Evolutionary conservation across 2,888 invertebrate genomes (phyloP).

Genomic region (Choreutis nemorana): DNA sequence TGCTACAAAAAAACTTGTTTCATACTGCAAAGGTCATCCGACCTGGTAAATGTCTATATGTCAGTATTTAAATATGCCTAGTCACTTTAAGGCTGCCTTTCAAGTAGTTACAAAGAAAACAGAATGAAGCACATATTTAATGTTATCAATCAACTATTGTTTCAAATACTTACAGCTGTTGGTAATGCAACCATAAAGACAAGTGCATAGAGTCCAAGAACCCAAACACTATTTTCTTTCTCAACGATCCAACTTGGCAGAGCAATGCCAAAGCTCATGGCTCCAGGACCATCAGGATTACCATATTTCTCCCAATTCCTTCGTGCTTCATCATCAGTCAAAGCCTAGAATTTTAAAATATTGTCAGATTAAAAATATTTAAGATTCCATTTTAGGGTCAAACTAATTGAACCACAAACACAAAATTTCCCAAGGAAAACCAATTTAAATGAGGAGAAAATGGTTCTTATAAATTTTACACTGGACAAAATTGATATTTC

Average conservation of each 20-base stretch:
- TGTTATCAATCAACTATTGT: not conserved
- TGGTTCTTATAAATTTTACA: constrained; percentile 2
- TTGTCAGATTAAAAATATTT: constrained; percentile 4
- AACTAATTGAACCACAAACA: too few relatives aligned
- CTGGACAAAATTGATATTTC: too few relatives aligned
- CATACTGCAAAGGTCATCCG: too few relatives aligned
- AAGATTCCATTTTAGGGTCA: too few relatives aligned
- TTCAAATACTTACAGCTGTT: constrained; percentile 69
- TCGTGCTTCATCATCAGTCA: constrained; percentile 97
- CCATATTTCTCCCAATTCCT: constrained; percentile 99
- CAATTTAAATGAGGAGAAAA: too few relatives aligned
- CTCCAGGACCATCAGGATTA: constrained; percentile 99
- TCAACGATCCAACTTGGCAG: constrained; percentile 99
- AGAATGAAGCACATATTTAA: too few relatives aligned
- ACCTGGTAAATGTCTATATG: too few relatives aligned
- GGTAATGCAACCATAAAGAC: constrained; percentile 98
- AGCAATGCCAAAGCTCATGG: constrained; percentile 99
- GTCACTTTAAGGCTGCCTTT: too few relatives aligned
- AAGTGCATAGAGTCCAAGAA: constrained; percentile 91
- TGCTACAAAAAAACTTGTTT: too few relatives aligned
- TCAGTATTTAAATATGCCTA: too few relatives aligned
- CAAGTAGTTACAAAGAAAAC: too few relatives aligned
- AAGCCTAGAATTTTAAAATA: constrained; percentile 65
- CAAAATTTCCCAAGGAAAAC: too few relatives aligned
- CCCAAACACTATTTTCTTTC: constrained; percentile 99